A percentile compares a stretch with the other conserved stretches of the same genome.
phyloP scores from a whole-genome alignment of 2,888 invertebrate species.

The Shargacucullia verbasci region DNA sequence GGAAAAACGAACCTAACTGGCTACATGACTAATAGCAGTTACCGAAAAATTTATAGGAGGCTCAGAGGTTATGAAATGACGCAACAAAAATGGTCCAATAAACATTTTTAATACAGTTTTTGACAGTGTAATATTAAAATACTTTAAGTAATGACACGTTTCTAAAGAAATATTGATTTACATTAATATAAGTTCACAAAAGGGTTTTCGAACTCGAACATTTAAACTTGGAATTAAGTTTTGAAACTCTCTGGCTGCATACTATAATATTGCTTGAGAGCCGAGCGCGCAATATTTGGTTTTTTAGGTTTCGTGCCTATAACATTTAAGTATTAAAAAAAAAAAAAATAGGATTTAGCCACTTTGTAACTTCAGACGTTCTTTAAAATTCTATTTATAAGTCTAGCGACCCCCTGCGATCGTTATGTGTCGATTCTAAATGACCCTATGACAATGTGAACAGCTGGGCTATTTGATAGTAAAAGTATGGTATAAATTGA shows the following conservation, averaged over 20 bases:
- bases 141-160: slow-evolving; percentile 15
- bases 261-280: slow-evolving; percentile 18
- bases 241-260: slow-evolving; percentile 25
- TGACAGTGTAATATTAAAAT: slow-evolving; percentile 10
- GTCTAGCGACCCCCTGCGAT: background rate
- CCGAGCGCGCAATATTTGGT: slow-evolving; percentile 8
- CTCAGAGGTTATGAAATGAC: slow-evolving; percentile 8
- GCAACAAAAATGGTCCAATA: slow-evolving; percentile 1
- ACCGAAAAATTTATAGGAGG: background rate
- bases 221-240: slow-evolving; percentile 27
- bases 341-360: slow-evolving; percentile 13
- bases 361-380: slow-evolving; percentile 29
- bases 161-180: slow-evolving; percentile 47
- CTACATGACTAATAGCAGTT: slow-evolving; percentile 2
- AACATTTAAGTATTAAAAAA: slow-evolving; percentile 36
- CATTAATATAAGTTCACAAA: slow-evolving; percentile 38
- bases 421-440: slow-evolving; percentile 24
- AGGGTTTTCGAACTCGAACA: slow-evolving; percentile 42
- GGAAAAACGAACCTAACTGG: background rate
- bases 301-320: slow-evolving; percentile 26
- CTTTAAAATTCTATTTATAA: background rate
- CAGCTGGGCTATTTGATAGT: slow-evolving; percentile 6
- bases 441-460: slow-evolving; percentile 15
- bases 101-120: slow-evolving; percentile 5
- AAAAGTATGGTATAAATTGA: slow-evolving; percentile 14